A percentile compares a stretch with the other conserved stretches of the same genome.
phyloP scores from a whole-genome alignment of 2,113 vertebrate genomes.

The cattle (Bos taurus) region DNA sequence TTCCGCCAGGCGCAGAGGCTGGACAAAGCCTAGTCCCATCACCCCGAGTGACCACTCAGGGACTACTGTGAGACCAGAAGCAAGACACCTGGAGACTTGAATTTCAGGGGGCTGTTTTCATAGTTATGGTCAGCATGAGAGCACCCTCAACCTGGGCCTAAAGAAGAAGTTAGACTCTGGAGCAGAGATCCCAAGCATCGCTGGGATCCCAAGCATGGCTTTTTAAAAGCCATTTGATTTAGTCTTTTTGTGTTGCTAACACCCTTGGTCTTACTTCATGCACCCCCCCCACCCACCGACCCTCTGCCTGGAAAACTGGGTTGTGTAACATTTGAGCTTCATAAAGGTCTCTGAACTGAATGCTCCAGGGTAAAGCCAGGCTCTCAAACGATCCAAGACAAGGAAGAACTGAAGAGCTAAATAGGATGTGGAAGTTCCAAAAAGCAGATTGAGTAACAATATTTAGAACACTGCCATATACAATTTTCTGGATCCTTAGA shows the following conservation, averaged over 20 bases:
- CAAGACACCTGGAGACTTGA: neutral
- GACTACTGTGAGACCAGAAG: rapidly evolving
- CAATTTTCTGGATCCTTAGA: neutral
- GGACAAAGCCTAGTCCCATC: neutral
- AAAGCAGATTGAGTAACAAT: neutral
- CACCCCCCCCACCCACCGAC: rapidly evolving
- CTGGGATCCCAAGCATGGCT: neutral
- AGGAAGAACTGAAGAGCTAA: neutral
- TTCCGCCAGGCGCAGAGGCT: rapidly evolving
- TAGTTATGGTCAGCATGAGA: rapidly evolving
- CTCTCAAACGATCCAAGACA: neutral
- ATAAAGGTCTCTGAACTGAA: neutral
- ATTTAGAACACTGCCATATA: neutral
- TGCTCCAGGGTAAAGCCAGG: neutral
- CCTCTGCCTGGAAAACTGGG: rapidly evolving
- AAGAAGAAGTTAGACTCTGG: neutral
- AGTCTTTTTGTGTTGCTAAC: neutral
- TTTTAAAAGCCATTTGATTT: neutral
- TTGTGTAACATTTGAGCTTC: neutral
- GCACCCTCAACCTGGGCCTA: neutral
- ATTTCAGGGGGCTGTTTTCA: neutral
- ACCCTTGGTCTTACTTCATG: too few species aligned
- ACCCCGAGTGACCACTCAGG: neutral
- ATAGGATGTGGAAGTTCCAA: neutral
- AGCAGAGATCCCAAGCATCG: neutral